Conservation (phyloP, 2,113 vertebrate genomes). For the Hippopotamus amphibius region DNA sequence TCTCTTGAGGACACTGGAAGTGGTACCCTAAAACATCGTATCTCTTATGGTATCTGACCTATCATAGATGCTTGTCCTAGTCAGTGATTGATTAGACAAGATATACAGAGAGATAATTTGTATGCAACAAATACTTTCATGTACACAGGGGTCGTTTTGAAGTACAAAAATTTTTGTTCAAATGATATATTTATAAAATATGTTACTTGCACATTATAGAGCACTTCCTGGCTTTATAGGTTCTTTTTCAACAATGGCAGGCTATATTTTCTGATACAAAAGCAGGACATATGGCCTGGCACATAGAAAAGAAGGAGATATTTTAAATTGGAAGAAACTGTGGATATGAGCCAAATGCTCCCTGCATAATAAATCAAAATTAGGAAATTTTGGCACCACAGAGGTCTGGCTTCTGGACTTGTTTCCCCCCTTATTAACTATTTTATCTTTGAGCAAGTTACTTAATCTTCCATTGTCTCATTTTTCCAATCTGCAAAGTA, state of each 20-base stretch:
- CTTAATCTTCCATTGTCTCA: neutral
- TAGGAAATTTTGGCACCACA: neutral
- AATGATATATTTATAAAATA: neutral
- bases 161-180: neutral
- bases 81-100: neutral
- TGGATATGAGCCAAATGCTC: neutral
- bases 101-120: neutral
- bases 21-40: neutral
- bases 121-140: neutral
- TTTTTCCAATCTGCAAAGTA: neutral
- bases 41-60: neutral
- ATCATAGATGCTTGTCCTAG: neutral
- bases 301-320: neutral
- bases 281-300: neutral
- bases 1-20: neutral
- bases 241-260: neutral
- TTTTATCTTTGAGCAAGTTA: neutral
- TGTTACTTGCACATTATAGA: neutral
- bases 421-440: neutral
- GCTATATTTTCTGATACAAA: constrained; percentile 23
- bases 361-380: neutral
- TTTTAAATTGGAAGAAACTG: neutral
- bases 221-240: neutral
- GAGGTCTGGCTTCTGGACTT: neutral
- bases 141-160: neutral